A percentile compares a stretch with the other conserved stretches of the same genome.
Evolutionary conservation across 2,888 invertebrate species (phyloP).

Genomic region (Pammene aurita): DNA sequence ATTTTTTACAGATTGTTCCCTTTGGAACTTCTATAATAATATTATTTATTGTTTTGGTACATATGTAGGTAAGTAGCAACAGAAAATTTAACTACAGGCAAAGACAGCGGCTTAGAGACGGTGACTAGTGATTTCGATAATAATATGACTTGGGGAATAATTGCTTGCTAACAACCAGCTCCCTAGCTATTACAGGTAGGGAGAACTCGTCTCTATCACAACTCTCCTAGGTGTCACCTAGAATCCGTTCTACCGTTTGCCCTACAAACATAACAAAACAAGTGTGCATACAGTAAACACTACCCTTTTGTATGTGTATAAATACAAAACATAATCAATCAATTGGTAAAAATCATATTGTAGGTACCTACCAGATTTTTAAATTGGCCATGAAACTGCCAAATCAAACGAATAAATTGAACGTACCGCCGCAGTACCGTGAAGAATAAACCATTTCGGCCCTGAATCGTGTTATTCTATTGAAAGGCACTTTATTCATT

Average conservation of each 20-base stretch:
- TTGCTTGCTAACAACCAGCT: too few species aligned
- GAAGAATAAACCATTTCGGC: slow-evolving; percentile 56
- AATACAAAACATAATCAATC: not conserved
- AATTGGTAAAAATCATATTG: not conserved
- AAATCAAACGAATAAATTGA: slow-evolving; percentile 4
- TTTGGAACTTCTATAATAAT: slow-evolving; percentile 1
- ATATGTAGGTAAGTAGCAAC: not conserved
- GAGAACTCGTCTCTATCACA: too few species aligned
- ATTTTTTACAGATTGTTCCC: slow-evolving; percentile 49
- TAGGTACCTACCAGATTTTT: not conserved
- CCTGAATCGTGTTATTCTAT: slow-evolving; percentile 77
- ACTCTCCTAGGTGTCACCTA: too few species aligned
- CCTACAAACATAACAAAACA: too few species aligned
- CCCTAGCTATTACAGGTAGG: too few species aligned
- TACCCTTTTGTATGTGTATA: not conserved
- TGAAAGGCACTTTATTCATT: slow-evolving; percentile 77
- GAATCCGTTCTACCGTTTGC: too few species aligned
- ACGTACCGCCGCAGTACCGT: slow-evolving; percentile 2
- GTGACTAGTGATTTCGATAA: too few species aligned
- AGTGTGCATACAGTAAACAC: too few species aligned
- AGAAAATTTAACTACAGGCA: too few species aligned
- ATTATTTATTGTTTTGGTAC: not conserved
- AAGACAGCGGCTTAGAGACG: too few species aligned
- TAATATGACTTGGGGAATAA: too few species aligned
- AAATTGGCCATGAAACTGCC: slow-evolving; percentile 4